Percentiles rank a stretch among this genome's conserved stretches.
These are phyloP conservation scores for rabbit (Oryctolagus cuniculus) DNA, from an alignment of 2,113 vertebrate genomes.

Conservation along the genomic window DNA sequence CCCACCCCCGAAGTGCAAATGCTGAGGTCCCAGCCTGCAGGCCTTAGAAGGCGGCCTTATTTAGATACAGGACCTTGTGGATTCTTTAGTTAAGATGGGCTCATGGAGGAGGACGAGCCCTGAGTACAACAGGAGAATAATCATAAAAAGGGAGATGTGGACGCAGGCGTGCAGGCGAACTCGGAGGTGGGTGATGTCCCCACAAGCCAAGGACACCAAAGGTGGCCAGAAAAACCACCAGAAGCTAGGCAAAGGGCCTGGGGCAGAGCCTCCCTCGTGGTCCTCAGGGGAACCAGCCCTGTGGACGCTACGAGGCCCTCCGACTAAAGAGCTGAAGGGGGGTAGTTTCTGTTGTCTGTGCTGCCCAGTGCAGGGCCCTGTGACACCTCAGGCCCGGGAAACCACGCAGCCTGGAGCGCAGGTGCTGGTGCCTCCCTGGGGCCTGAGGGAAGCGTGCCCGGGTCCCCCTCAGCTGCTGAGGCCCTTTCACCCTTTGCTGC, in stretches of 20 bases:
- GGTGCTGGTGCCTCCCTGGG: background rate
- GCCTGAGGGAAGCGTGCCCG: fast-evolving
- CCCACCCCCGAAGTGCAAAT: background rate
- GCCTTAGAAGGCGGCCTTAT: background rate
- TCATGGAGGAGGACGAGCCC: background rate
- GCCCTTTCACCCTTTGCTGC: background rate
- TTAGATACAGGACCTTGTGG: background rate
- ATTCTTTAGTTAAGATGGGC: background rate
- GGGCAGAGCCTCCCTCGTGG: background rate
- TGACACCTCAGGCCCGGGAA: background rate
- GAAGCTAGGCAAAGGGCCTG: background rate
- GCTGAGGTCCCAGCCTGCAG: background rate
- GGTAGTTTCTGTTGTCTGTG: too few relatives aligned
- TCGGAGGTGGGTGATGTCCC: background rate
- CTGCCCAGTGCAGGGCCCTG: background rate
- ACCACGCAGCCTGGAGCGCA: background rate
- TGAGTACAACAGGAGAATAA: too few relatives aligned
- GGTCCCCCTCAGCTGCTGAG: background rate
- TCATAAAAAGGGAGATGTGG: too few relatives aligned
- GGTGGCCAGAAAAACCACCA: background rate
- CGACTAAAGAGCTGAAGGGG: background rate
- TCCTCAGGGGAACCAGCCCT: background rate
- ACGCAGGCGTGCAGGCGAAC: background rate
- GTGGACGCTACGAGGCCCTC: background rate
- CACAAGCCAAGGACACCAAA: background rate